A percentile compares a stretch with the other conserved stretches of the same genome.
These are phyloP conservation scores for Ips typographus DNA, from an alignment of 1,140 invertebrate genomes.

Conservation along the genomic window DNA sequence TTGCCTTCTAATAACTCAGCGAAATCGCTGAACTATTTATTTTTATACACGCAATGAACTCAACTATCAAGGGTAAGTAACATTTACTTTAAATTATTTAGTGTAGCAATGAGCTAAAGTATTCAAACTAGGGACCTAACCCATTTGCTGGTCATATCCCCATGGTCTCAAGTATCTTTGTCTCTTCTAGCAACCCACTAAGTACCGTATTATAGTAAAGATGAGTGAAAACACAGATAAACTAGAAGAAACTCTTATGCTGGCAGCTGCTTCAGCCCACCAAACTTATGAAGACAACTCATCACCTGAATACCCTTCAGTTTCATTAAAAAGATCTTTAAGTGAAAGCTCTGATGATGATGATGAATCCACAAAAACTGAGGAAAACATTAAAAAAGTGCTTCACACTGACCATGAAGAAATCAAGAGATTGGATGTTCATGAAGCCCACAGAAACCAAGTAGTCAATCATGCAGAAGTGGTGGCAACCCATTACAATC, in stretches of 20 bases:
- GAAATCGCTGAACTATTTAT: too few relatives aligned
- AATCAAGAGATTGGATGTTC: not conserved
- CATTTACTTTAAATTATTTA: too few relatives aligned
- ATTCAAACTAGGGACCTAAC: too few relatives aligned
- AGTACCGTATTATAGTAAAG: not conserved
- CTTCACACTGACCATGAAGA: not conserved
- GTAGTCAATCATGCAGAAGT: constrained; percentile 55
- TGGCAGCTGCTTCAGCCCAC: constrained; percentile 49
- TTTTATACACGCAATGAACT: too few relatives aligned
- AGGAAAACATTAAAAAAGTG: not conserved
- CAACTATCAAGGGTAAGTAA: too few relatives aligned
- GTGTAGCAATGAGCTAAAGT: too few relatives aligned
- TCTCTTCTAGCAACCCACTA: too few relatives aligned
- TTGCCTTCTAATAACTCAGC: too few relatives aligned
- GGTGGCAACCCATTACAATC: constrained; percentile 86
- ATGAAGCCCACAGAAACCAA: not conserved
- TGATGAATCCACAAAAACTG: not conserved
- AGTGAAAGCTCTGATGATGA: constrained; percentile 13
- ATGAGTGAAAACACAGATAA: constrained; percentile 41
- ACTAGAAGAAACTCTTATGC: constrained; percentile 48
- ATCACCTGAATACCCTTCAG: not conserved
- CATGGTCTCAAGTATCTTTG: too few relatives aligned
- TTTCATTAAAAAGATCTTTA: not conserved
- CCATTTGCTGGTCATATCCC: too few relatives aligned
- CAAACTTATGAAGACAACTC: constrained; percentile 38